Conservation (phyloP, 2,888 invertebrate species). For the Pyrrhia umbra region DNA sequence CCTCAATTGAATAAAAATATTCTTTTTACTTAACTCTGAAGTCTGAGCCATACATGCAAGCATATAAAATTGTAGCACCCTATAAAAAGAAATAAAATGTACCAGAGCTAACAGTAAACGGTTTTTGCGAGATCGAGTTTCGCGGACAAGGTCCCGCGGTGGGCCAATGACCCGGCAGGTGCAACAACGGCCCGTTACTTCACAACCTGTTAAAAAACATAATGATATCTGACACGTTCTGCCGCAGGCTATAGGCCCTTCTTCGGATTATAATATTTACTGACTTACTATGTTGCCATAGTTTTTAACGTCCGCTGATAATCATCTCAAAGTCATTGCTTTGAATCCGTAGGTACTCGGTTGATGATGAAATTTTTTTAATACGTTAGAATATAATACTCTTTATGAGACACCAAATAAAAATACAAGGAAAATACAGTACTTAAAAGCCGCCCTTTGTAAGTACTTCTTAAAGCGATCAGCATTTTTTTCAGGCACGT, state of each 20-base stretch:
- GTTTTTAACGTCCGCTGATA: slow-evolving; percentile 3
- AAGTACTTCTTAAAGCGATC: too few species aligned
- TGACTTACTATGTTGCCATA: slow-evolving; percentile 3
- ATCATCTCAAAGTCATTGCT: background rate
- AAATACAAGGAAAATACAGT: too few species aligned
- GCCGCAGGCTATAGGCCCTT: slow-evolving; percentile 42
- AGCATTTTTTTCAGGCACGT: too few species aligned
- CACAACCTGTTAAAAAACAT: slow-evolving; percentile 57
- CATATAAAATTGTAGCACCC: background rate
- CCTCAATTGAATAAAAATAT: too few species aligned
- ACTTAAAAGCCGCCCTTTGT: too few species aligned
- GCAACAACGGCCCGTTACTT: slow-evolving; percentile 65
- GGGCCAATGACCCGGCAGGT: slow-evolving; percentile 68
- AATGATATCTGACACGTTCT: slow-evolving; percentile 36
- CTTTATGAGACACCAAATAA: too few species aligned
- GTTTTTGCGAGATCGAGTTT: slow-evolving; percentile 78
- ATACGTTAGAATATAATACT: too few species aligned
- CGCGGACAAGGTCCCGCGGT: slow-evolving; percentile 69
- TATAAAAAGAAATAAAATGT: slow-evolving; percentile 22
- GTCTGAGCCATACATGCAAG: too few species aligned
- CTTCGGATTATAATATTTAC: background rate
- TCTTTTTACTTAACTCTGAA: too few species aligned
- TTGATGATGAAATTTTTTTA: background rate
- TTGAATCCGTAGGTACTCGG: background rate
- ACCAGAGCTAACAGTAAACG: slow-evolving; percentile 70